These are phyloP conservation scores for Apis laboriosa DNA, from an alignment of 1,140 invertebrate species.

Conservation along the genomic window DNA sequence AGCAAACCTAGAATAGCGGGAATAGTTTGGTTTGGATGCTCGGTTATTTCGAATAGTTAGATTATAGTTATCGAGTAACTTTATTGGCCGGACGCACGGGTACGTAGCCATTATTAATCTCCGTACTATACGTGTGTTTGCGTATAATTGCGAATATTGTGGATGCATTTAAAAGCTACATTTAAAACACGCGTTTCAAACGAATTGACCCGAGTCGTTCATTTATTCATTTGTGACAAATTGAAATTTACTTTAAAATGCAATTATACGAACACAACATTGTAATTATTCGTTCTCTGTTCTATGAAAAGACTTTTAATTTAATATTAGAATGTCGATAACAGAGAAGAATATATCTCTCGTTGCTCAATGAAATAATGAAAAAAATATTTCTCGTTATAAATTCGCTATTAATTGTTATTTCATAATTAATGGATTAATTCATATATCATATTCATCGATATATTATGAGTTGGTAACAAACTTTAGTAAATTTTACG, in stretches of 20 bases:
- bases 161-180: background rate
- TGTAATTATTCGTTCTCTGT: background rate
- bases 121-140: background rate
- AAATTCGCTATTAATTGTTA: too few relatives aligned
- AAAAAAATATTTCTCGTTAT: too few relatives aligned
- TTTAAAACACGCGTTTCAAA: background rate
- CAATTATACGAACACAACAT: background rate
- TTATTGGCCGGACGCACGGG: constrained; percentile 15
- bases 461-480: too few relatives aligned
- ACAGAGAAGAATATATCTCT: background rate
- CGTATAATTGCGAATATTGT: constrained; percentile 16
- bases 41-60: constrained; percentile 28
- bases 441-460: too few relatives aligned
- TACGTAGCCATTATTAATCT: constrained; percentile 24
- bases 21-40: constrained; percentile 22
- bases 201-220: background rate
- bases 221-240: background rate
- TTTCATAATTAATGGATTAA: too few relatives aligned
- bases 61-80: constrained; percentile 43
- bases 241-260: too few relatives aligned
- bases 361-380: too few relatives aligned
- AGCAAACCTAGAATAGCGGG: background rate
- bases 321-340: background rate
- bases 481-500: too few relatives aligned
- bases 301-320: background rate